Evolutionary conservation across 30 jellyfish, hydroid and myxozoan genomes (phyloP), one percentile per base, ranked within the genome.

Genomic region (Hydractinia echinata): DNA sequence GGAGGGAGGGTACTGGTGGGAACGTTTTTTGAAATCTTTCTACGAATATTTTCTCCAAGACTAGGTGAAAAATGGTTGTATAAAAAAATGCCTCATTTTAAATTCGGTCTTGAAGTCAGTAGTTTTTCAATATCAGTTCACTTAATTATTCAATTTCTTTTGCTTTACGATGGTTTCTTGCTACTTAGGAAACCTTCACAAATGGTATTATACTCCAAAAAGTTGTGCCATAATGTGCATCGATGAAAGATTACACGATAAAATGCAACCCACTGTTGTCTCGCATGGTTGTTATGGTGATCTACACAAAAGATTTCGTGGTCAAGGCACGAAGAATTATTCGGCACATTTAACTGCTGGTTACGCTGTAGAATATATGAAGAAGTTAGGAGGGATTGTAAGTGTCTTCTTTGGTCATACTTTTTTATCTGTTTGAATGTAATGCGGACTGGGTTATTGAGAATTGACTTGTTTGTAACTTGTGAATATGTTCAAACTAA

Each of bases 201-300:
- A 94, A 60, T 94, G 99, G 99, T 66, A 87, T 72, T 88, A 61
- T 85, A 95, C 99, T 21, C 99, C 99, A 67, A 81, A 95, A 66
- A 92, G 96, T 49, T 94, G 95, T 81, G 99, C 95, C 0, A 71
- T 94, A 66, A 61, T 94, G 61, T 94, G 94, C 94, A 92, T 77
- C 14, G 76, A 85, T 20, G 81, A 93, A 55, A 83, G 81, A 30
- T 68, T 14, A 50, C 92, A 76, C 8, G 82, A 74, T 16, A 61
- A 50, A 19, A 61, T 88, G 76, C 91, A 85, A 62, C 99, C 99
- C 50, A 83, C 95, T 48, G 67, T 88, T 19, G 99, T 94, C 4
- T 94, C 99, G 14, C 99, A 94, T 85, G 69, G 77, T 76, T 88
- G 85, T 79, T 84, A 81, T 15, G 73, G 79, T 30, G 93, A 87